Base-by-base conservation (phyloP, 2,888 invertebrate genomes). In the Chouioia cunea region DNA sequence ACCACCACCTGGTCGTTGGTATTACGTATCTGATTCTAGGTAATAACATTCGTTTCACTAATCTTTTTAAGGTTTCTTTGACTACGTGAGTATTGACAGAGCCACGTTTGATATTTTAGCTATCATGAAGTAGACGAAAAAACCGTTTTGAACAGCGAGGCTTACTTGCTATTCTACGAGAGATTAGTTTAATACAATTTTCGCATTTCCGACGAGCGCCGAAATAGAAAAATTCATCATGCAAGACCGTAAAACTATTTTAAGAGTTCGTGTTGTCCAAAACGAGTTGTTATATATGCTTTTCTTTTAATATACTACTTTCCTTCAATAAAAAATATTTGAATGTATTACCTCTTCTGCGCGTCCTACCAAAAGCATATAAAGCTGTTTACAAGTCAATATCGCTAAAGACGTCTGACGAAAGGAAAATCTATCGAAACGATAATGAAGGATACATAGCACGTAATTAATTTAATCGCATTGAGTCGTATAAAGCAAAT, bases 121-220 rank as follows among this genome's bases (percentile, higher is more conserved):
- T 96, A 97, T 0, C 89, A 90, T 48, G 93, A 95, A 83, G 93
- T 94, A 23, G 88, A 90, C 68, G 94, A 96, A 85, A 90, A 91
- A 2, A 89, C 90, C 75, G 97, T 97, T 70, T 88, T 97, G 56
- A 88, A 90, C 77, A 93, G 93, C 71, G 96, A 98, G 86, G 98
- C 99, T 16, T 99, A 99, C 87, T 89, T 99, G 63, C 89, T 99
- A 48, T 99, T 99, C 87, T 99, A 99, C 86, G 97, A 98, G 86
- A 90, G 97, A 85, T 93, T 97, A 85, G 88, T 93, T 86, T 95
- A 92, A 79, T 27, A 62, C 27, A 63, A 27, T 57, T 53, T 63
- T 66, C 66, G 44, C 53, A 66, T 23, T 57, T 18, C 43, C 54
- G n/a, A 48, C 63, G 14, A 65, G 54, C 59, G 64, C 50, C 59